Evolutionary conservation across 2,888 invertebrate genomes (phyloP).

Genomic region (Eudasyphora cyanicolor): DNA sequence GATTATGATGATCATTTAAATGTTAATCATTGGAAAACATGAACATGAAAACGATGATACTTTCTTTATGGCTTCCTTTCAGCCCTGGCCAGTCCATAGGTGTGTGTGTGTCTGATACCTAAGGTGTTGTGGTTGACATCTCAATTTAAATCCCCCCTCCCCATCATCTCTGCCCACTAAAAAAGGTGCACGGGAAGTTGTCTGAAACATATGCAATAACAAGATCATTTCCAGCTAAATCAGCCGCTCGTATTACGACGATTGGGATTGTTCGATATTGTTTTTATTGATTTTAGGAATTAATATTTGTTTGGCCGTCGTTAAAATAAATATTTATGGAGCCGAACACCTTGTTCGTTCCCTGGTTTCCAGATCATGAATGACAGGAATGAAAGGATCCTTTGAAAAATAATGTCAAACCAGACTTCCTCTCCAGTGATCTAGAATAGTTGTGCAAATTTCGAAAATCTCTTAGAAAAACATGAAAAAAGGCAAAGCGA

Average conservation of each 20-base stretch:
- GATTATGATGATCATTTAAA: conserved; percentile 61
- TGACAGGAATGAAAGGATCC: neutral
- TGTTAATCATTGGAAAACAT: conserved; percentile 41
- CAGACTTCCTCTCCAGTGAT: neutral
- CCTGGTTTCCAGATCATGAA: neutral
- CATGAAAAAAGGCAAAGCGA: conserved; percentile 37
- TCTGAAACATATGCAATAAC: neutral
- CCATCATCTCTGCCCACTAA: neutral
- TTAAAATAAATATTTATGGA: neutral
- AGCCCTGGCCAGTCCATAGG: neutral
- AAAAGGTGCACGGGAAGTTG: neutral
- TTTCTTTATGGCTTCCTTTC: conserved; percentile 3
- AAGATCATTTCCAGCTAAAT: neutral
- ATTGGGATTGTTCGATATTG: neutral
- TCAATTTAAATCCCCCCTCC: neutral
- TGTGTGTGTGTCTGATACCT: too few species aligned
- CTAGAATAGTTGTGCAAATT: conserved; percentile 16
- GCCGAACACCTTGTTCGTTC: neutral
- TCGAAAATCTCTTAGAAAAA: conserved; percentile 53
- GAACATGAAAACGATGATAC: neutral
- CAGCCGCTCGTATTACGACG: neutral
- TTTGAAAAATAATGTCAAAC: neutral
- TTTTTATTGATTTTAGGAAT: conserved; percentile 13
- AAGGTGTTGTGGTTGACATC: neutral
- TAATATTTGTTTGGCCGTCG: neutral